phyloP scores from a whole-genome alignment of 2,113 vertebrate genomes.

The Tauraco erythrolophus region DNA sequence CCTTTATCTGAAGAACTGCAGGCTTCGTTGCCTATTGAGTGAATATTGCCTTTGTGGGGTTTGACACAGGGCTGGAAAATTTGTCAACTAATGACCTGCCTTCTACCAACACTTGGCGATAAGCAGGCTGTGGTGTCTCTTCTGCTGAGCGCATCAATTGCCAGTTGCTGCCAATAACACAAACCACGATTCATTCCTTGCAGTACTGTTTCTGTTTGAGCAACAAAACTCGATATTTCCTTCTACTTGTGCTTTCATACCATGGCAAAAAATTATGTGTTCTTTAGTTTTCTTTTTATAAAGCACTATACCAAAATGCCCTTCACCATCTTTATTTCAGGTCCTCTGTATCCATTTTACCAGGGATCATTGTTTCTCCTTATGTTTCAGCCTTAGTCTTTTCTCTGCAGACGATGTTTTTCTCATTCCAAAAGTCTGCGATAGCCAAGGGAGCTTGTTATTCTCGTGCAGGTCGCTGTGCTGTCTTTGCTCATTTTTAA shows the following conservation, averaged over 20 bases:
- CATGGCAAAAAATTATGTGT: background rate
- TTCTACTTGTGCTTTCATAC: background rate
- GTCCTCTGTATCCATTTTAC: background rate
- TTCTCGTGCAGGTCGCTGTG: conserved; percentile 3
- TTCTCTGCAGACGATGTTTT: conserved; percentile 12
- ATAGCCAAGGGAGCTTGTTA: conserved; percentile 39
- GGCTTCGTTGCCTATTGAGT: background rate
- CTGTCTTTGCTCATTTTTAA: conserved; percentile 1
- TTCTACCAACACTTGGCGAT: background rate
- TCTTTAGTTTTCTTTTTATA: background rate
- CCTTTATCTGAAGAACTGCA: background rate
- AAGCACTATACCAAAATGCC: background rate
- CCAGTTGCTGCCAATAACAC: background rate
- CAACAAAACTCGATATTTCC: background rate
- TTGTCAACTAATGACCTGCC: background rate
- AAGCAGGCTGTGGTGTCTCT: background rate
- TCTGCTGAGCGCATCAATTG: background rate
- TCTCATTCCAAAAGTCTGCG: background rate
- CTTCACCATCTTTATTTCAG: background rate
- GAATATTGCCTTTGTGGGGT: background rate
- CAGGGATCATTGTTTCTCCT: background rate
- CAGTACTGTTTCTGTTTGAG: background rate
- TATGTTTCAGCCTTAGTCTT: background rate
- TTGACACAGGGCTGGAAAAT: fast-evolving
- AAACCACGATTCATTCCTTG: background rate